These are phyloP conservation scores for Carassius auratus DNA, from an alignment of 2,113 vertebrate genomes.

Conservation along the genomic window DNA sequence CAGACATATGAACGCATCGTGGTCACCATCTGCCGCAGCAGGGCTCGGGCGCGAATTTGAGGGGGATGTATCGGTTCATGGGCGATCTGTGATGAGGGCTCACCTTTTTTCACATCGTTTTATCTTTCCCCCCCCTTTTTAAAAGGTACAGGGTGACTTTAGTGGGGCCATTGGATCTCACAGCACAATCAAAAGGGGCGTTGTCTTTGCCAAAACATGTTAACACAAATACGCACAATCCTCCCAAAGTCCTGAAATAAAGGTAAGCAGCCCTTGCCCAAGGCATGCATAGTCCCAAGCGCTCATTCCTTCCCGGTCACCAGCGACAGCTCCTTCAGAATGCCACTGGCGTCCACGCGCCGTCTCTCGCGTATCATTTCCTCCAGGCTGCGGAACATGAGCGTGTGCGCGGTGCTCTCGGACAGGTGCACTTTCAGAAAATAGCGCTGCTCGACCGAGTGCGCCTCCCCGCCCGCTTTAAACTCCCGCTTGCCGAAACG, in stretches of 20 bases:
- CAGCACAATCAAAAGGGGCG: conserved; percentile 68
- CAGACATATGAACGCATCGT: conserved; percentile 69
- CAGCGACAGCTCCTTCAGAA: conserved; percentile 90
- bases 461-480: conserved; percentile 93
- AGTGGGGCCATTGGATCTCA: conserved; percentile 56
- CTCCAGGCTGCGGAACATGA: conserved; percentile 94
- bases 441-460: conserved; percentile 88
- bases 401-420: conserved; percentile 87
- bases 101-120: neutral
- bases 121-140: conserved; percentile 33
- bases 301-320: conserved; percentile 85
- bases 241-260: conserved; percentile 47
- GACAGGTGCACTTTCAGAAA: conserved; percentile 93
- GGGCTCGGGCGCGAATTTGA: conserved; percentile 57
- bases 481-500: conserved; percentile 98
- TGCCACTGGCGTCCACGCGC: conserved; percentile 92
- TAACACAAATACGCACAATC: conserved; percentile 53
- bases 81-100: conserved; percentile 42
- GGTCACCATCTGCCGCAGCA: conserved; percentile 69
- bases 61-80: conserved; percentile 63
- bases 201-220: conserved; percentile 67
- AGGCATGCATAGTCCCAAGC: conserved; percentile 70
- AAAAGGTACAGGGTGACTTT: conserved; percentile 67
- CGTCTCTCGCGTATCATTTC: conserved; percentile 96
- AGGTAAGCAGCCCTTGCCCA: conserved; percentile 55